Evolutionary conservation across 2,888 invertebrate genomes (phyloP), one percentile per base, ranked within the genome.

Genomic region (Hirtodrosophila cameraria): DNA sequence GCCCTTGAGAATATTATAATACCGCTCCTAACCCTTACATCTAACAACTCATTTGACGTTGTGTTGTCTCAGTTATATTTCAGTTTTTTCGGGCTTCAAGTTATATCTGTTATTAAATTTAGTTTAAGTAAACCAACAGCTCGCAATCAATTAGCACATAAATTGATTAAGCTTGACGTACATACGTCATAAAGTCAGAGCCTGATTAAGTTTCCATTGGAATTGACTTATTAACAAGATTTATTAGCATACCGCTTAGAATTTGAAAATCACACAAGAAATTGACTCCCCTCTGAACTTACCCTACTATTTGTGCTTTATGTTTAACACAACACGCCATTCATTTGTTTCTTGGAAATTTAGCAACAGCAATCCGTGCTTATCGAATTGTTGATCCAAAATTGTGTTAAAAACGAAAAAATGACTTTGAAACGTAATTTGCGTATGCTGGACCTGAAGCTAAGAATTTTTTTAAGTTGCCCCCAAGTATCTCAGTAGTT

Each of bases 161-260:
- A n/a, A n/a, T n/a, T n/a, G n/a, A n/a, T n/a, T n/a, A n/a, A n/a
- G n/a, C n/a, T n/a, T n/a, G n/a, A n/a, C n/a, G n/a, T n/a, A n/a
- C n/a, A n/a, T n/a, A n/a, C n/a, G 58, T 64, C 57, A 68, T 63
- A 45, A 49, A 62, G 42, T 54, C 57, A 39, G 58, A 66, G 62
- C 15, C 52, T 64, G 58, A 79, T 82, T 78, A 64, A 52, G 72
- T 66, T 79, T 66, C 54, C 46, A 42, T 16, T 41, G 46, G 23
- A 83, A 86, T 83, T 80, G 73, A 86, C 84, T 59, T 69, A 86
- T 80, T 60, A 75, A 86, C 68, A 59, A 76, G 81, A 80, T 69
- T 64, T 33, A 75, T 80, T 80, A 80, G 58, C 86, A 75, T 41
- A 18, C 31, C 31, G 13, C 49, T 45, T 16, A 58, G 42, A 80